These are phyloP conservation scores for Myocastor coypus DNA, from an alignment of 2,113 vertebrate species.

Conservation along the genomic window DNA sequence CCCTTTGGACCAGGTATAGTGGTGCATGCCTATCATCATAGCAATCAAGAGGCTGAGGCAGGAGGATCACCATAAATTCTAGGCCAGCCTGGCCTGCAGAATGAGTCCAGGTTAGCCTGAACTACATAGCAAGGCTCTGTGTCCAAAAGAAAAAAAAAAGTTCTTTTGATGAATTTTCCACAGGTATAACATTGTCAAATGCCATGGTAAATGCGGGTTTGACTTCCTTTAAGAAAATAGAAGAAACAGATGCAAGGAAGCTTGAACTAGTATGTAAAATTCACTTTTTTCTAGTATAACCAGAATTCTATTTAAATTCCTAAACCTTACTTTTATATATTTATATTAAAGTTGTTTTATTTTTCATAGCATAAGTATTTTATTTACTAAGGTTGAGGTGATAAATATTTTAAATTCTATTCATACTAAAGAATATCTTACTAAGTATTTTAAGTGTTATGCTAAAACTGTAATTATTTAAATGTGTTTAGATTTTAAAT, in stretches of 20 bases:
- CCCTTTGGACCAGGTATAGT: background rate
- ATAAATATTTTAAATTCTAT: constrained; percentile 46
- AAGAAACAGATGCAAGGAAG: constrained; percentile 93
- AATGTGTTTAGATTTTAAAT: constrained; percentile 94
- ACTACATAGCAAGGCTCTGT: background rate
- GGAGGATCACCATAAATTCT: background rate
- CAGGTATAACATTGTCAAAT: constrained; percentile 94
- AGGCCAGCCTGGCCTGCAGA: background rate
- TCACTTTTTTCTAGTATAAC: constrained; percentile 56
- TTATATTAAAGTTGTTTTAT: constrained; percentile 53
- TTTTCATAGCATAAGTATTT: constrained; percentile 53
- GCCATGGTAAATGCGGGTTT: constrained; percentile 97
- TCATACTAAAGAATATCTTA: constrained; percentile 11
- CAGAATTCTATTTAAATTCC: constrained; percentile 30
- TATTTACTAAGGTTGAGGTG: background rate
- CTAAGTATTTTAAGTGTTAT: constrained; percentile 48
- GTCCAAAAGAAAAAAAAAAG: background rate
- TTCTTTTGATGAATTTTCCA: constrained; percentile 76
- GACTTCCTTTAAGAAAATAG: constrained; percentile 96
- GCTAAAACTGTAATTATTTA: constrained; percentile 57
- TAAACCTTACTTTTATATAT: constrained; percentile 43
- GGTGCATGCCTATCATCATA: background rate
- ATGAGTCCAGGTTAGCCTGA: background rate
- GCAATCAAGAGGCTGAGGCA: background rate
- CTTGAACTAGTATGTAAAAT: constrained; percentile 93